Evolutionary conservation across 2,113 vertebrate species (phyloP).

Genomic region (Chaetodon trifascialis): DNA sequence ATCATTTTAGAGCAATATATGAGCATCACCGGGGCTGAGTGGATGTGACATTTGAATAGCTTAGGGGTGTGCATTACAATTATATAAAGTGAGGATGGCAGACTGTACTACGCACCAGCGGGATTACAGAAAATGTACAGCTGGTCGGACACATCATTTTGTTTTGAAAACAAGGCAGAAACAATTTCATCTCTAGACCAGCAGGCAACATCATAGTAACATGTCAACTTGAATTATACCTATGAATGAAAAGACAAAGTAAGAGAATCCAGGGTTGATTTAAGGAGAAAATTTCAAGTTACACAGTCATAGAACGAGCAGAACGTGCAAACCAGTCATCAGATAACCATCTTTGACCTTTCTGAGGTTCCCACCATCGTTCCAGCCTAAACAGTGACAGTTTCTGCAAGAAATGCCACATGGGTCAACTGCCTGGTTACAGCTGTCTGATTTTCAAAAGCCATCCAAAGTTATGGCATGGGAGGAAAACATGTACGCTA

Average conservation of each 20-base stretch:
- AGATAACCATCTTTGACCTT: constrained; percentile 35
- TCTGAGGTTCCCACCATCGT: not conserved
- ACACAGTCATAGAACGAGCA: not conserved
- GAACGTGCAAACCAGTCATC: constrained; percentile 4
- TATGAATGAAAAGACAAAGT: constrained; percentile 9
- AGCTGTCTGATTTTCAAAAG: not conserved
- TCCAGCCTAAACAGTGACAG: not conserved
- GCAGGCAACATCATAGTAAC: constrained; percentile 8
- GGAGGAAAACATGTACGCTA: not conserved
- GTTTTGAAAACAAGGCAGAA: constrained; percentile 23
- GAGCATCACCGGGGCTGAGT: constrained; percentile 26
- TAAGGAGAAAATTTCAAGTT: not conserved
- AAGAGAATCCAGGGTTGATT: not conserved
- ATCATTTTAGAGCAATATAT: constrained; percentile 54
- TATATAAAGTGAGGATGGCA: constrained; percentile 18
- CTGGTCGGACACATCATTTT: not conserved
- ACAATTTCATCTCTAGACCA: not conserved
- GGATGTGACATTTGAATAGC: constrained; percentile 51
- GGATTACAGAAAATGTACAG: constrained; percentile 16
- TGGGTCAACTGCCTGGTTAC: not conserved
- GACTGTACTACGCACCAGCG: constrained; percentile 8
- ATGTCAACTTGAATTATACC: not conserved
- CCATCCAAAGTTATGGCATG: not conserved
- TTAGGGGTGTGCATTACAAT: constrained; percentile 44
- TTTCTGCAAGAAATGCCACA: not conserved